phyloP scores from a whole-genome alignment of 2,888 invertebrate genomes.

The Gymnosoma rotundatum region DNA sequence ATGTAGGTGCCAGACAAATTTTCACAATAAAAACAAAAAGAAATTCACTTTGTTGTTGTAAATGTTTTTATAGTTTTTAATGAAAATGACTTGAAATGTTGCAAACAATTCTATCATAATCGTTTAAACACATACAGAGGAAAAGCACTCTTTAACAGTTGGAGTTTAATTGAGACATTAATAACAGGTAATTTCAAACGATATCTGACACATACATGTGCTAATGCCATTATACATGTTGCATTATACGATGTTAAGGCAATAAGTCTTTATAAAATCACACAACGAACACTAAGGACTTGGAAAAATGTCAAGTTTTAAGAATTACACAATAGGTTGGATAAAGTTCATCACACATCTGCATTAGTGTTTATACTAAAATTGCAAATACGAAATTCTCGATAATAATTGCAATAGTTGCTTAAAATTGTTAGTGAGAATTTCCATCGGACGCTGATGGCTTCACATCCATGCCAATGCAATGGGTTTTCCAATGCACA shows the following conservation, averaged over 20 bases:
- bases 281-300: too few species aligned
- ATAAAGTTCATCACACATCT: too few species aligned
- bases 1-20: conserved; percentile 42
- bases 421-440: too few species aligned
- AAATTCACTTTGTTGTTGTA: not conserved
- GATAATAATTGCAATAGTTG: too few species aligned
- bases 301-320: too few species aligned
- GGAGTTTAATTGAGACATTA: conserved; percentile 65
- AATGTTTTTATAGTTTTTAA: conserved; percentile 8
- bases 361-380: too few species aligned
- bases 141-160: conserved; percentile 39
- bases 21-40: conserved; percentile 13
- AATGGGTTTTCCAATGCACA: too few species aligned
- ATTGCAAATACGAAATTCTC: too few species aligned
- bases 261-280: too few species aligned
- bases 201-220: not conserved
- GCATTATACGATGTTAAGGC: not conserved
- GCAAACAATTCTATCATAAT: conserved; percentile 2
- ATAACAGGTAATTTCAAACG: conserved; percentile 57
- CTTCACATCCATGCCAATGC: too few species aligned
- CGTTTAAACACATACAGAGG: not conserved
- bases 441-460: too few species aligned
- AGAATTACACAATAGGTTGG: too few species aligned
- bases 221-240: not conserved
- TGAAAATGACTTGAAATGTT: not conserved